Conservation (phyloP, 2,888 invertebrate species). For the Diadegma fenestrale region DNA sequence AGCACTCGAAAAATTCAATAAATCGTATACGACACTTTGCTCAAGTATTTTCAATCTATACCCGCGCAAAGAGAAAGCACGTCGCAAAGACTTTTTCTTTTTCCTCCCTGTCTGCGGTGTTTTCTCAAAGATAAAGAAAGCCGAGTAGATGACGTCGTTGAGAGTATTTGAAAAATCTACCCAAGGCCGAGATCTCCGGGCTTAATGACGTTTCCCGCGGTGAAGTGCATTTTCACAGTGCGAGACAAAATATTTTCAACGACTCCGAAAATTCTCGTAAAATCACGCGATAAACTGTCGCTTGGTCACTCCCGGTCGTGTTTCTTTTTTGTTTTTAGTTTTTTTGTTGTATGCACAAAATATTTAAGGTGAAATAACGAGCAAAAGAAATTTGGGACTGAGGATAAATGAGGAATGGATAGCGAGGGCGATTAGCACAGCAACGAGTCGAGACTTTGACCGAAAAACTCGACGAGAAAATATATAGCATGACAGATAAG, state of each 20-base stretch:
- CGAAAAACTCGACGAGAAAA: conserved; percentile 23
- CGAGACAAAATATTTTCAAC: not conserved
- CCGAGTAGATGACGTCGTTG: conserved; percentile 1
- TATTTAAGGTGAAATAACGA: not conserved
- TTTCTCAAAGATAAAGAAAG: conserved; percentile 28
- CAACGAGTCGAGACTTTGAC: conserved; percentile 25
- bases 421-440: not conserved
- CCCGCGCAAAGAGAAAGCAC: not conserved
- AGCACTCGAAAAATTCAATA: conserved; percentile 62
- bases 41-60: conserved; percentile 46
- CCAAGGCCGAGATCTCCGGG: not conserved
- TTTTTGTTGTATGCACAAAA: not conserved
- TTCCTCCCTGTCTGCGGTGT: not conserved
- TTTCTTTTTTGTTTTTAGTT: not conserved
- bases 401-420: conserved; percentile 7
- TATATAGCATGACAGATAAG: conserved; percentile 38
- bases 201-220: not conserved
- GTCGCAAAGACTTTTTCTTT: conserved; percentile 7
- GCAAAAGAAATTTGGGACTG: not conserved
- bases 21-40: conserved; percentile 44
- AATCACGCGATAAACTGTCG: conserved; percentile 4
- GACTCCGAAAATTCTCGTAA: not conserved
- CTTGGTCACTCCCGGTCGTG: not conserved
- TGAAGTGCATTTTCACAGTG: conserved; percentile 15
- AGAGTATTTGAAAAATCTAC: conserved; percentile 18